Percentiles rank a stretch among this genome's conserved stretches.
Evolutionary conservation across 2,113 vertebrate species (phyloP).

Genomic region (Anarhynchus alexandrinus): DNA sequence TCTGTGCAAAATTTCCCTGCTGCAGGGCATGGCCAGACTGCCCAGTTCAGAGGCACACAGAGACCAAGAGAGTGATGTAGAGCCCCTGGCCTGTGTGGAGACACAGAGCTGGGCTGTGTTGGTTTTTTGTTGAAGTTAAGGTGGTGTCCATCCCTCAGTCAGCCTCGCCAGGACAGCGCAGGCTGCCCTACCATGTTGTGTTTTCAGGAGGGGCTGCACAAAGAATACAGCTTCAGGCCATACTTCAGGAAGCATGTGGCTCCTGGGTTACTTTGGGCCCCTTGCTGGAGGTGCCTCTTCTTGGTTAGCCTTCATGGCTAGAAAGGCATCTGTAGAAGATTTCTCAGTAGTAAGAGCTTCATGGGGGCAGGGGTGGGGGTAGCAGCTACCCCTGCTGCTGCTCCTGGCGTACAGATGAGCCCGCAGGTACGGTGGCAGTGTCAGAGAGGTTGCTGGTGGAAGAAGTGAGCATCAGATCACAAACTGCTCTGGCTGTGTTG

Average conservation of each 20-base stretch:
- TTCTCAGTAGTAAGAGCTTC: too few species aligned
- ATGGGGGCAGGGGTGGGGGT: too few species aligned
- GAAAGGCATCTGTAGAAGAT: neutral
- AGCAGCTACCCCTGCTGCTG: neutral
- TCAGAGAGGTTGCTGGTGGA: neutral
- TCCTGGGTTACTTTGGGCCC: neutral
- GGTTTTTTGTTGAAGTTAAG: neutral
- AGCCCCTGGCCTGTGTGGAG: neutral
- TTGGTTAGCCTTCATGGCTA: neutral
- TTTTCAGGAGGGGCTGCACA: neutral
- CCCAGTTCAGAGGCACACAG: neutral
- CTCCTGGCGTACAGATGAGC: neutral
- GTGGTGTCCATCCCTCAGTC: neutral
- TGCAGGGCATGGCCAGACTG: neutral
- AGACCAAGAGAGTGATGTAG: neutral
- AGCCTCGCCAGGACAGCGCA: neutral
- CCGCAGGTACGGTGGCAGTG: neutral
- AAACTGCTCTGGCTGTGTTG: neutral
- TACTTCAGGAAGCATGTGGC: neutral
- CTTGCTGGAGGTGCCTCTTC: neutral
- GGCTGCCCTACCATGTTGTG: neutral
- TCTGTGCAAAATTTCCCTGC: neutral
- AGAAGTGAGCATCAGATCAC: neutral
- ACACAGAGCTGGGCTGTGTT: neutral
- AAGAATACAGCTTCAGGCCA: neutral